A percentile compares a stretch with the other conserved stretches of the same genome.
phyloP scores from a whole-genome alignment of 2,113 vertebrate species.

The Coracopsis vasa region DNA sequence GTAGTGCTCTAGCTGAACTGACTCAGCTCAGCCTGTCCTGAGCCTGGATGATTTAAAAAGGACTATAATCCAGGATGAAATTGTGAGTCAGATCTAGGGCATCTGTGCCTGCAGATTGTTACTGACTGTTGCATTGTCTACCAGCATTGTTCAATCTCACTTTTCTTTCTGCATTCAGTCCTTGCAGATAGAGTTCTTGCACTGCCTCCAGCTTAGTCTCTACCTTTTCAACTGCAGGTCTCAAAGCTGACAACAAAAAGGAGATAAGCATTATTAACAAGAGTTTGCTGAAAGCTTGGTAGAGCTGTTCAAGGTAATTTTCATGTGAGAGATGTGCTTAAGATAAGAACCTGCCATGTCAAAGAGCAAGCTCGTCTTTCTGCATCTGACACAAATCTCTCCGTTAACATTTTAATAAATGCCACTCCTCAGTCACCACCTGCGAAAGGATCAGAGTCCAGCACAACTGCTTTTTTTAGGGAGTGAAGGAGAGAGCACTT shows the following conservation, averaged over 20 bases:
- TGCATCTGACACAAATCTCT: constrained; percentile 10
- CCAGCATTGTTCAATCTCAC: background rate
- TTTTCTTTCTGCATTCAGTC: background rate
- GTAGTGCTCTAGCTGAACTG: background rate
- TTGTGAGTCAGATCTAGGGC: constrained; percentile 27
- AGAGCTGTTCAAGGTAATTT: background rate
- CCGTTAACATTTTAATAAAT: background rate
- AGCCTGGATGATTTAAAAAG: constrained; percentile 2
- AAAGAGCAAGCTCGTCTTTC: constrained; percentile 3
- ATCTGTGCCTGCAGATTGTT: background rate
- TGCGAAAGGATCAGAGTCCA: background rate
- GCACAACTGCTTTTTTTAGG: background rate
- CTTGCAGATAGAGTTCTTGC: background rate
- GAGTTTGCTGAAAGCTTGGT: background rate
- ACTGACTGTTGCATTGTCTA: background rate
- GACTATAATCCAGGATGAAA: background rate
- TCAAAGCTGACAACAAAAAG: constrained; percentile 1
- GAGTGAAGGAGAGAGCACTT: background rate
- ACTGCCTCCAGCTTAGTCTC: background rate
- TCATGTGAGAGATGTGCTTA: background rate
- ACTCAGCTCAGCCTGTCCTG: background rate
- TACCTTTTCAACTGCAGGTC: background rate
- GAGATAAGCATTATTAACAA: background rate
- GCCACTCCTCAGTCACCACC: background rate
- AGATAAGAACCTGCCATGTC: background rate